Conservation (phyloP, 1,140 invertebrate species). For the Diorhabda carinulata region DNA sequence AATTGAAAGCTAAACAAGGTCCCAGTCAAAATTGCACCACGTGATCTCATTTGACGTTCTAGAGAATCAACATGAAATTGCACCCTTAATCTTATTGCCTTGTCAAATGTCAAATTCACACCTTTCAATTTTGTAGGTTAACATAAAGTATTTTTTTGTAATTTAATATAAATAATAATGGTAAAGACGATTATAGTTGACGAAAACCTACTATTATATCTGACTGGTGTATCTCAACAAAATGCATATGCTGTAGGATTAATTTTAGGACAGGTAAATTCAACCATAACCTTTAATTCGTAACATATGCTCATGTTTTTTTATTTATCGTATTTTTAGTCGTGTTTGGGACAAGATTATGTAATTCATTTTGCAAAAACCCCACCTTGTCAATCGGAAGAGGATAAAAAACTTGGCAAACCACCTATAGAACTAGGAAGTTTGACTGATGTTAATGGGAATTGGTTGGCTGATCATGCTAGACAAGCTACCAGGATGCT, state of each 20-base stretch:
- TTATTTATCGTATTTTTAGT: conserved; percentile 47
- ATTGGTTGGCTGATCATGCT: conserved; percentile 66
- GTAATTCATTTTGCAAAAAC: conserved; percentile 69
- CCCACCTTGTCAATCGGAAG: conserved; percentile 51
- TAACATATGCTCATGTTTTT: conserved; percentile 28
- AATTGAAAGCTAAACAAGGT: too few species aligned
- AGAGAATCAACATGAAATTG: background rate
- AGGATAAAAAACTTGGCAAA: conserved; percentile 40
- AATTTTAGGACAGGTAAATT: conserved; percentile 63
- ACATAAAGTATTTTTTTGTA: too few species aligned
- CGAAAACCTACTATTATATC: conserved; percentile 49
- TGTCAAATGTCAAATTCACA: background rate
- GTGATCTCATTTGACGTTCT: too few species aligned
- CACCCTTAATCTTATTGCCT: background rate
- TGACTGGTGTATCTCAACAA: conserved; percentile 46
- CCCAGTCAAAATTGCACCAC: too few species aligned
- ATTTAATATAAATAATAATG: conserved; percentile 41
- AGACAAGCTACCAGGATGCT: conserved; percentile 75
- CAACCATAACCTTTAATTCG: conserved; percentile 21
- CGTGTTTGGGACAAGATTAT: conserved; percentile 60
- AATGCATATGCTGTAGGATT: conserved; percentile 60
- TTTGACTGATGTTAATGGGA: conserved; percentile 53
- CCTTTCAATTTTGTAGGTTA: conserved; percentile 4
- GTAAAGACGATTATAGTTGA: conserved; percentile 50
- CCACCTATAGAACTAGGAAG: conserved; percentile 33